Base-by-base conservation (phyloP, 2,797 vertebrate genomes). In the Lerista edwardsae region DNA sequence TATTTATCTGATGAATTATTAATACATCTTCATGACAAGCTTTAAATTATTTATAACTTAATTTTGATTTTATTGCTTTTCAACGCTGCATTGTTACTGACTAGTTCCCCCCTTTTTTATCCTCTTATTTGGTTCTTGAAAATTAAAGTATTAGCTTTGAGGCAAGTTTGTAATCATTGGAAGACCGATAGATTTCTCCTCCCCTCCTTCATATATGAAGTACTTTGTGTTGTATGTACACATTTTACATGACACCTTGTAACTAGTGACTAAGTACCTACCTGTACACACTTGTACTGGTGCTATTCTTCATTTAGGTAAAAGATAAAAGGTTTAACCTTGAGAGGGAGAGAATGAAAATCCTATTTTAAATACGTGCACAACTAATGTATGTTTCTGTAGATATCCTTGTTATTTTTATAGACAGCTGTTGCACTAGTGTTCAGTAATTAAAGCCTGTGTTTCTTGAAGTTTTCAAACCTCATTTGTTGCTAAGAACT, bases 61-160 rank as follows among this genome's bases (percentile, higher is more conserved):
- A 99, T 99, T 98, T 99, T 99, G 98, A 98, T 98, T 98, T 99
- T 98, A 99, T 99, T 99, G 98, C 98, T 98, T 99, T 97, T 98
- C 96, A 96, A 98, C 95, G 97, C 97, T 95, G 97, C 97, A 96
- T 97, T 97, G 98, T 98, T 98, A 97, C 97, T 95, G 97, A 96
- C 96, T 97, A 96, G 97, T 96, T 97, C 97, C 97, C 12, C 47
- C 51, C 96, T 96, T 96, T 93, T 95, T 94, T 97, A 95, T 83
- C 90, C 96, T 94, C 92, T 96, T 95, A 93, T 95, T 97, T 97
- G 96, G 96, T 96, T 96, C 96, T 96, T 97, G 96, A 97, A 98
- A 98, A 98, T 99, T 98, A 98, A 98, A 98, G 95, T 95, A 95
- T 96, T 96, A 96, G 95, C 97, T 98, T 96, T 97, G 96, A 93